A percentile compares a stretch with the other conserved stretches of the same genome.
These are phyloP conservation scores for Anseranas semipalmata DNA, from an alignment of 2,113 vertebrate species.

Conservation along the genomic window DNA sequence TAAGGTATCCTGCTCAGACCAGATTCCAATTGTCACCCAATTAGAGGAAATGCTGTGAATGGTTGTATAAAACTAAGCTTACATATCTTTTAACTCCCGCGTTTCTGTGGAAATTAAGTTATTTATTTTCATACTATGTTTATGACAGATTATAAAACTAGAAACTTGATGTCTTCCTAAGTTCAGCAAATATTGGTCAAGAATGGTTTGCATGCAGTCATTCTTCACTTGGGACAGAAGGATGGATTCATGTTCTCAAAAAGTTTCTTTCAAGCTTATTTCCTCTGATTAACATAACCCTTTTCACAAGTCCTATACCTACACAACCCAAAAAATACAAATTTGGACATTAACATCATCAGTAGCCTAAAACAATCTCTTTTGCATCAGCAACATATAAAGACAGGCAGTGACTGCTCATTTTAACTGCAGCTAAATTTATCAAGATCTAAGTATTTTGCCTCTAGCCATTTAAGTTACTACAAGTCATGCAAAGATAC, in stretches of 20 bases:
- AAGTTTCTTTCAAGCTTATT: neutral
- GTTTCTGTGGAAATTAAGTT: neutral
- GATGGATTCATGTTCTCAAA: neutral
- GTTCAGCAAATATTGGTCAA: neutral
- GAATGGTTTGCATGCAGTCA: neutral
- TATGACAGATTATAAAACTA: neutral
- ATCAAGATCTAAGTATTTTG: neutral
- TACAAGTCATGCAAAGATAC: neutral
- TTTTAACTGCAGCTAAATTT: neutral
- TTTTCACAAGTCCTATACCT: neutral
- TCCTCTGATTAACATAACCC: neutral
- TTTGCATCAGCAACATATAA: neutral
- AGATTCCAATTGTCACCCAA: neutral
- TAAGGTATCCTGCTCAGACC: neutral
- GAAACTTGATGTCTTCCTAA: neutral
- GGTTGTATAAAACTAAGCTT: neutral
- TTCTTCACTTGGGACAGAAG: neutral
- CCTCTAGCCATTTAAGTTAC: neutral
- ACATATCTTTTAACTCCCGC: neutral
- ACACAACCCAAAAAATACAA: neutral
- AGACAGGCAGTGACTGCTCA: neutral
- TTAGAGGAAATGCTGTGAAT: neutral
- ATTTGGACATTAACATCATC: neutral
- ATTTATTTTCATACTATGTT: neutral
- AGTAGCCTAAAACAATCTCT: neutral